A percentile compares a stretch with the other conserved stretches of the same genome.
Evolutionary conservation across 1,140 invertebrate genomes (phyloP).

Genomic region (Cotesia glomerata): DNA sequence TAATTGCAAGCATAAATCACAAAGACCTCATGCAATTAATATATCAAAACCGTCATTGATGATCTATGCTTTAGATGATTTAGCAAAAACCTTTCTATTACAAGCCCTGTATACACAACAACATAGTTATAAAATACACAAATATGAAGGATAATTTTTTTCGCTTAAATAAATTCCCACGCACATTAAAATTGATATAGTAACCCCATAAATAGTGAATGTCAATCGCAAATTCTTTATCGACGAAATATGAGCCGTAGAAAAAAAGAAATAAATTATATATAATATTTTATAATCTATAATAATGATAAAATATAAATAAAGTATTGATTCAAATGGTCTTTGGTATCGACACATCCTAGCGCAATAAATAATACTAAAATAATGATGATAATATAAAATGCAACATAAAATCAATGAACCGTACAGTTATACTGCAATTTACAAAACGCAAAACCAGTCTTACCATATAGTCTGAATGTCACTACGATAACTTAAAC

Average conservation of each 20-base stretch:
- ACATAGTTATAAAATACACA: too few relatives aligned
- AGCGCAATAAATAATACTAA: not conserved
- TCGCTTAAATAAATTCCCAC: slow-evolving; percentile 1
- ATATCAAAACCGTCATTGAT: slow-evolving; percentile 14
- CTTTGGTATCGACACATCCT: not conserved
- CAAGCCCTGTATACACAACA: too few relatives aligned
- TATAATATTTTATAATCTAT: not conserved
- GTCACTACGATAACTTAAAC: slow-evolving; percentile 24
- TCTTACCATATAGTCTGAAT: slow-evolving; percentile 17
- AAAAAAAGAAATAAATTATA: not conserved
- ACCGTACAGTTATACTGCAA: slow-evolving; percentile 24
- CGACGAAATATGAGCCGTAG: not conserved
- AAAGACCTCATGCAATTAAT: slow-evolving; percentile 24
- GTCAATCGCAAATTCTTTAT: slow-evolving; percentile 8
- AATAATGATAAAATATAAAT: not conserved
- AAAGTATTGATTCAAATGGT: not conserved
- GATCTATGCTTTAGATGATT: slow-evolving; percentile 10
- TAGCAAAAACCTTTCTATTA: not conserved
- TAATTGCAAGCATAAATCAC: slow-evolving; percentile 27
- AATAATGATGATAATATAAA: slow-evolving; percentile 1
- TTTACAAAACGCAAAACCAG: slow-evolving; percentile 25
- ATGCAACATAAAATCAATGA: slow-evolving; percentile 16
- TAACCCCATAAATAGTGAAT: slow-evolving; percentile 10
- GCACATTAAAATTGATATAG: not conserved
- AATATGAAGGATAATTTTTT: not conserved